phyloP scores from a whole-genome alignment of 2,113 vertebrate species.

The Jaculus jaculus region DNA sequence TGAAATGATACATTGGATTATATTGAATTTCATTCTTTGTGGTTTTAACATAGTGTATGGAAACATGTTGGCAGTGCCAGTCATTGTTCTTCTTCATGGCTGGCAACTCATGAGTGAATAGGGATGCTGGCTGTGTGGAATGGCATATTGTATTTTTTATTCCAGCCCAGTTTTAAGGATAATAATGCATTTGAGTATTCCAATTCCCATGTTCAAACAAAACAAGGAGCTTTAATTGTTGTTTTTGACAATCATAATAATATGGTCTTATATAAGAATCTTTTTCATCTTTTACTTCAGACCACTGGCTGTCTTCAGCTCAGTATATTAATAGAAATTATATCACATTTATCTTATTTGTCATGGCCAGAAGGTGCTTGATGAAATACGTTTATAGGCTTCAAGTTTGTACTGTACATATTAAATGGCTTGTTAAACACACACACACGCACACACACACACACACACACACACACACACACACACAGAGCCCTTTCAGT shows the following conservation, averaged over 20 bases:
- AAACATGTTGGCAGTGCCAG: not conserved
- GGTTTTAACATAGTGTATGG: not conserved
- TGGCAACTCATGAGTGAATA: not conserved
- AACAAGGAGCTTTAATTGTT: not conserved
- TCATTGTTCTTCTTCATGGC: not conserved
- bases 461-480: not conserved
- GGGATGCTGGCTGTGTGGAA: not conserved
- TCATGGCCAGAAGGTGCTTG: not conserved
- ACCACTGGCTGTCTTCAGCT: not conserved
- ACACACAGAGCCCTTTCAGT: not conserved
- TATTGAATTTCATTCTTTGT: not conserved
- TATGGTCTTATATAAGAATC: not conserved
- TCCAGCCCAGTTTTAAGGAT: not conserved
- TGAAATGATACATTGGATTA: not conserved
- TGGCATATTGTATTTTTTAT: not conserved
- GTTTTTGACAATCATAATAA: not conserved
- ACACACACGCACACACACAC: not conserved
- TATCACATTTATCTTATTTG: slow-evolving; percentile 34
- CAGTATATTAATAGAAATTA: not conserved
- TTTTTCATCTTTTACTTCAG: slow-evolving; percentile 23
- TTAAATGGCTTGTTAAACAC: not conserved
- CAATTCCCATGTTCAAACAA: not conserved
- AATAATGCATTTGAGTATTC: not conserved
- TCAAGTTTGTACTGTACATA: not conserved
- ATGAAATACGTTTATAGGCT: not conserved